Evolutionary conservation across 2,888 invertebrate species (phyloP).

Genomic region (Drosophila formosana): DNA sequence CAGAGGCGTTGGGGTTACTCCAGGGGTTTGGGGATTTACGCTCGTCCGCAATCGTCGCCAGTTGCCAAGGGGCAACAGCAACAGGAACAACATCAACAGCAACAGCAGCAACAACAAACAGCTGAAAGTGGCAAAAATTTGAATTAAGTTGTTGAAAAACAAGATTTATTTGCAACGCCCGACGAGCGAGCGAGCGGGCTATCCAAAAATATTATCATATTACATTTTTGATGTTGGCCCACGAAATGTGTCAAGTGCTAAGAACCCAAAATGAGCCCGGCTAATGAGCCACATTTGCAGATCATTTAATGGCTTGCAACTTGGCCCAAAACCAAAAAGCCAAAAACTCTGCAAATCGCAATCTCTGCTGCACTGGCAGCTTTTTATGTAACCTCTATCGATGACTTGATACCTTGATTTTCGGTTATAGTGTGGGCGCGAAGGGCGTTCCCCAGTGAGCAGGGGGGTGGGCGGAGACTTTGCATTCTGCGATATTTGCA

Average conservation of each 20-base stretch:
- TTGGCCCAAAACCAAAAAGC: slow-evolving; percentile 40
- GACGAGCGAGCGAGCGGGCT: slow-evolving; percentile 13
- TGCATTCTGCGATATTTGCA: slow-evolving; percentile 80
- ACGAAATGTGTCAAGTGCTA: slow-evolving; percentile 21
- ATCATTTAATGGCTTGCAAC: slow-evolving; percentile 67
- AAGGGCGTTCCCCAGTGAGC: background rate
- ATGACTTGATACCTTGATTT: slow-evolving; percentile 46
- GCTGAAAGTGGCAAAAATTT: slow-evolving; percentile 49
- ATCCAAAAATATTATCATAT: slow-evolving; percentile 52
- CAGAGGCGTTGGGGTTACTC: slow-evolving; percentile 3
- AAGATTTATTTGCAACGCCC: slow-evolving; percentile 64
- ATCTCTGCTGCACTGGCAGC: slow-evolving; percentile 41
- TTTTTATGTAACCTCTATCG: slow-evolving; percentile 63
- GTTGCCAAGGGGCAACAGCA: slow-evolving; percentile 10
- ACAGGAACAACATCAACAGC: slow-evolving; percentile 5
- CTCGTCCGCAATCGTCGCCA: slow-evolving; percentile 31
- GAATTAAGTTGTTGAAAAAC: slow-evolving; percentile 76
- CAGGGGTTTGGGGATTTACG: slow-evolving; percentile 12
- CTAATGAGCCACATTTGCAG: slow-evolving; percentile 82
- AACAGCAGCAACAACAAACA: background rate
- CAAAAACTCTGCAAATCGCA: slow-evolving; percentile 25
- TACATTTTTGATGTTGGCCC: slow-evolving; percentile 50
- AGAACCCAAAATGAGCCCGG: slow-evolving; percentile 52
- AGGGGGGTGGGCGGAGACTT: slow-evolving; percentile 8
- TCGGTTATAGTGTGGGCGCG: background rate